phyloP scores from a whole-genome alignment of 2,888 invertebrate species.

The Aleiodes testaceus region DNA sequence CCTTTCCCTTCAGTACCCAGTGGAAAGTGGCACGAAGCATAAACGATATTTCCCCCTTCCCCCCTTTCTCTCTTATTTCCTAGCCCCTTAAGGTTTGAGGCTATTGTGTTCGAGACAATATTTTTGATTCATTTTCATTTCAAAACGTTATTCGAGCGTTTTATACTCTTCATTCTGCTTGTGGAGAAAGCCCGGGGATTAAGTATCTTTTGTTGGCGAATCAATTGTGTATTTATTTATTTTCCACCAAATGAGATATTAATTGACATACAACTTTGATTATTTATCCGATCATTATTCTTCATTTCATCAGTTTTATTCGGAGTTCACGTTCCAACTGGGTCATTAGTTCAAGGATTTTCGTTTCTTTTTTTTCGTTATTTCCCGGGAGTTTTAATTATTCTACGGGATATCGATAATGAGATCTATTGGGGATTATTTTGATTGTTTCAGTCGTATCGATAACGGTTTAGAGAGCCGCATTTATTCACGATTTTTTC shows the following conservation, averaged over 20 bases:
- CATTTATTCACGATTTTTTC: too few relatives aligned
- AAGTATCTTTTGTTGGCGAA: not conserved
- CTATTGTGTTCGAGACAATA: slow-evolving; percentile 63
- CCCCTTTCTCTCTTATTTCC: not conserved
- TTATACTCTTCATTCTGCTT: not conserved
- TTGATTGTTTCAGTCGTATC: too few relatives aligned
- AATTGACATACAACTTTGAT: not conserved
- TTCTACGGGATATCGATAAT: too few relatives aligned
- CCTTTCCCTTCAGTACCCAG: not conserved
- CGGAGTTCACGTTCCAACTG: too few relatives aligned
- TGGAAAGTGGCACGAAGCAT: slow-evolving; percentile 1
- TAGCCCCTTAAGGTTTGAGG: slow-evolving; percentile 52
- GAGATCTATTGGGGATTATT: too few relatives aligned
- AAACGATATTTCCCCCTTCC: not conserved
- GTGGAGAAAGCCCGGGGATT: not conserved
- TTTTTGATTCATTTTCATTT: slow-evolving; percentile 61
- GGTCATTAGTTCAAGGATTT: too few relatives aligned
- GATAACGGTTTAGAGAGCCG: not conserved
- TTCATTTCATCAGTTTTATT: too few relatives aligned
- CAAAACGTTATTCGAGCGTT: slow-evolving; percentile 25
- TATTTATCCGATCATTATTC: not conserved
- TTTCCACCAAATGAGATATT: not conserved
- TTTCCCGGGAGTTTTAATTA: too few relatives aligned
- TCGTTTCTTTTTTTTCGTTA: too few relatives aligned
- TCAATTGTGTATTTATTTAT: not conserved